Evolutionary conservation across 2,888 invertebrate genomes (phyloP), one percentile per base, ranked within the genome.

Genomic region (Trilocha varians): DNA sequence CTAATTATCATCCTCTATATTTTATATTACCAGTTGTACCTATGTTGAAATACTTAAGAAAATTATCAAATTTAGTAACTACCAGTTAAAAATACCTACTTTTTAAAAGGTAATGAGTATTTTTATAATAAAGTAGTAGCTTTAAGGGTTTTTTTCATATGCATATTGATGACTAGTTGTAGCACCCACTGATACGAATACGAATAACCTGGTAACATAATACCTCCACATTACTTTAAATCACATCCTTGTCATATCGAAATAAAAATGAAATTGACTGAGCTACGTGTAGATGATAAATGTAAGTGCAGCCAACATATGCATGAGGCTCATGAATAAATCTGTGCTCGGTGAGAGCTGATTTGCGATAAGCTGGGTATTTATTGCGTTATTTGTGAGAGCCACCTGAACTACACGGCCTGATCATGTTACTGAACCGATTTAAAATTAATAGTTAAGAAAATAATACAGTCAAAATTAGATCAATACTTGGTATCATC

Each of bases 281-380:
- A 72, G 70, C 62, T 69, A 64, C 65, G 67, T 72, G 67, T 67
- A 62, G 78, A 80, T 83, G 83, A 83, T 84, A 79, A 82, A 84
- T 83, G 82, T 66, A 62, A 62, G 70, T 61, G 61, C 70, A 77
- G 83, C 80, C 79, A 77, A 80, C 77, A 77, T 73, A 78, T 74
- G 75, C 74, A 62, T 60, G 56, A 56, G 53, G 68, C 72, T 75
- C 74, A 78, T 79, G 80, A 79, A 83, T 84, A 83, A 75, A 83
- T 82, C 73, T 78, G 67, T 70, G 65, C 70, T 71, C 67, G 68
- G 70, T 70, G 75, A 74, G 78, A 78, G 70, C 75, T 79, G 84
- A 85, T 85, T 83, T 79, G 83, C 80, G 84, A 84, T 84, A 84
- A 83, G 80, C 75, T 25, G 64, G 59, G 70, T 80, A 83, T 84